Evolutionary conservation across 2,797 vertebrate genomes (phyloP), one percentile per base, ranked within the genome.

Genomic region (Leptodactylus fallax): DNA sequence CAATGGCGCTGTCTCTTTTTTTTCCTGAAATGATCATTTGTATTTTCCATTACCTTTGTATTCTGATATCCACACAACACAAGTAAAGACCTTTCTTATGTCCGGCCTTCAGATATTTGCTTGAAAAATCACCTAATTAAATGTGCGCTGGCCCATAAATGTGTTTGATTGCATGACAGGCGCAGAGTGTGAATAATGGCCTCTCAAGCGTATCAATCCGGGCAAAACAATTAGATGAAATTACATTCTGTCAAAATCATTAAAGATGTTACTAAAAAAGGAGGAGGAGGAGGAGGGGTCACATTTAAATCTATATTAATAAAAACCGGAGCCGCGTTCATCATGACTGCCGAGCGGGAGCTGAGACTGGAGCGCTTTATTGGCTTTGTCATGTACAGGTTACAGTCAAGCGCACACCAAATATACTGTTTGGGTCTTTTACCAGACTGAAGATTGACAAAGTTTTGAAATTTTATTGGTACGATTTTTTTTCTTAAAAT

Each of bases 221-320:
- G 55, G 82, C 27, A 76, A 71, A 84, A 74, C 82, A 74, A 84
- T 84, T 84, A 84, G 7, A 61, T 17, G 27, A 76, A 84, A 84
- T 84, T 45, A 85, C 83, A 85, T 85, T 85, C 83, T 77, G 71
- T 85, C 83, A 77, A 23, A 77, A 85, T 63, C 83, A 77, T 85
- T 85, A 77, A 58, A 63, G 56, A 76, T 25, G 71, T 25, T 74
- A 61, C 56, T 51, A 23, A 60, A 74, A 63, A 45, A 60, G 27
- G 71, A 84, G 45, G 69, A 63, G n/a, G 74, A 61, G 36, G 55
- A 21, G 83, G 56, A 74, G 83, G 67, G n/a, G 65, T 72, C 55
- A n/a, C 17, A 10, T 74, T 16, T 10, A 58, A 60, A 83, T 72
- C 81, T 60, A 23, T 58, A 65, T 49, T 81, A 63, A 63, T 81